phyloP scores from a whole-genome alignment of 2,113 vertebrate species.

The Hipposideros armiger region DNA sequence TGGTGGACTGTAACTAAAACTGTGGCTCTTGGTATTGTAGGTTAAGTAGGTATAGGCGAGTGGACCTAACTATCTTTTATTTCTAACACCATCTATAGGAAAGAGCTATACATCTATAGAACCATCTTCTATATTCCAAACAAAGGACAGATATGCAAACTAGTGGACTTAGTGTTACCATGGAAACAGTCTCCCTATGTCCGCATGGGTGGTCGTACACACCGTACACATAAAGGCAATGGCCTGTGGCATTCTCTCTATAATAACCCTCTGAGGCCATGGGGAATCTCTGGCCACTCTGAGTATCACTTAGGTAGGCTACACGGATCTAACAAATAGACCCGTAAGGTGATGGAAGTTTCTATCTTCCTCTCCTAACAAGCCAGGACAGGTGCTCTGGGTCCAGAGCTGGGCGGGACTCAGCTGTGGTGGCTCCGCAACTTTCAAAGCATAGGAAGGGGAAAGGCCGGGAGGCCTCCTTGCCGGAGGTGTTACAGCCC shows the following conservation, averaged over 20 bases:
- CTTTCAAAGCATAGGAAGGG: neutral
- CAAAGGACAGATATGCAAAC: constrained; percentile 3
- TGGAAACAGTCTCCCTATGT: constrained; percentile 24
- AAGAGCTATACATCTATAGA: neutral
- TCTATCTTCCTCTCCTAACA: neutral
- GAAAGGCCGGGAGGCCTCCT: neutral
- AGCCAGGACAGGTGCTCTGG: neutral
- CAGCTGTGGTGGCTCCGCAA: no score
- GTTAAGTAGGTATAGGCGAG: neutral
- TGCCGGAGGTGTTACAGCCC: no score
- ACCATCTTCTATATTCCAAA: constrained; percentile 3
- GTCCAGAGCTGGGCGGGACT: neutral
- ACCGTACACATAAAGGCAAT: neutral
- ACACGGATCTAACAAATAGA: neutral
- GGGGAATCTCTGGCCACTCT: neutral
- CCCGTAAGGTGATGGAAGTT: neutral
- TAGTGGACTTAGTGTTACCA: neutral
- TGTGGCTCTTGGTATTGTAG: neutral
- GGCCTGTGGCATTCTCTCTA: neutral
- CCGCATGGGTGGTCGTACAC: neutral
- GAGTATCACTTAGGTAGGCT: neutral
- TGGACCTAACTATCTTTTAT: neutral
- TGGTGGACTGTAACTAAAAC: neutral
- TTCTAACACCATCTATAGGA: neutral
- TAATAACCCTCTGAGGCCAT: neutral